Evolutionary conservation across 2,888 invertebrate genomes (phyloP).

Genomic region (Digitonthophagus gazella): DNA sequence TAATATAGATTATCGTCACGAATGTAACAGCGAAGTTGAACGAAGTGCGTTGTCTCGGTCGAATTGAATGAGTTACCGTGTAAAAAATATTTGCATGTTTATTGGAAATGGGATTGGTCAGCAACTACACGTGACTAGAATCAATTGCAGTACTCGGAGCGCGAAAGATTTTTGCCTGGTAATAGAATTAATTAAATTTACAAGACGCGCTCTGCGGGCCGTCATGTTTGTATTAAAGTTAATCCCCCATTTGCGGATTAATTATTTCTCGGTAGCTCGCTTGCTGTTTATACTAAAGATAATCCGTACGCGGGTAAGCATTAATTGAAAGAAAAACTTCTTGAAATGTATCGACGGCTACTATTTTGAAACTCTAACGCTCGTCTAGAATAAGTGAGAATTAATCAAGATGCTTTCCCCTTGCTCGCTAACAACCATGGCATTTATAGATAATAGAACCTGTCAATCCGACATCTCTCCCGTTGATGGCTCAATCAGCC

Average conservation of each 20-base stretch:
- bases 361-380: not conserved
- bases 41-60: not conserved
- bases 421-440: not conserved
- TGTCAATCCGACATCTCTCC: not conserved
- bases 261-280: conserved; percentile 17
- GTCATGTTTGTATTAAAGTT: conserved; percentile 33
- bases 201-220: conserved; percentile 22
- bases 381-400: not conserved
- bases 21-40: not conserved
- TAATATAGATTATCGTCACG: not conserved
- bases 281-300: not conserved
- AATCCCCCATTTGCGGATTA: conserved; percentile 30
- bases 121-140: not conserved
- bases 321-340: conserved; percentile 9
- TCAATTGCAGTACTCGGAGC: not conserved
- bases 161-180: not conserved
- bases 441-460: not conserved
- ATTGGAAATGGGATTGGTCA: not conserved
- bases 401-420: not conserved
- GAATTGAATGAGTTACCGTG: not conserved
- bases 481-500: not conserved
- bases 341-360: not conserved
- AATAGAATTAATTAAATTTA: not conserved
- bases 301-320: not conserved
- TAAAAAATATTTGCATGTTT: not conserved